phyloP scores from a whole-genome alignment of 23 tunicate species.

The Phallusia fumigata region DNA sequence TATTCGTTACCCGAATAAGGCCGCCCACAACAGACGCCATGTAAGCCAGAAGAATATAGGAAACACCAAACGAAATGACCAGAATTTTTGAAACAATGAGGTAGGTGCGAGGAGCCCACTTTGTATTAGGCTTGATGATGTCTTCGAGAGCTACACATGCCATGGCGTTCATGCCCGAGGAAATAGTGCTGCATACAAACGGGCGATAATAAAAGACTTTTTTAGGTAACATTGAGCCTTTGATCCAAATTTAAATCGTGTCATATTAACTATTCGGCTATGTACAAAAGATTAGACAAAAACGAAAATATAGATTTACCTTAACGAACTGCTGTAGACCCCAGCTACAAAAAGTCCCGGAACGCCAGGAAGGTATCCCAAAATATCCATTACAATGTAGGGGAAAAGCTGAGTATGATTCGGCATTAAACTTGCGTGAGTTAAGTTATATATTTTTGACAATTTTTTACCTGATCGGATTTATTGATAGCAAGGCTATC shows the following conservation, averaged over 20 bases:
- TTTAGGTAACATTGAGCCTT: not conserved
- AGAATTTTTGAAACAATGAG: conserved; percentile 38
- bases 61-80: conserved; percentile 53
- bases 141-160: conserved; percentile 93
- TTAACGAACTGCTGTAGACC: conserved; percentile 86
- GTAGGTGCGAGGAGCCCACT: conserved; percentile 62
- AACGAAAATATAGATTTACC: conserved; percentile 26
- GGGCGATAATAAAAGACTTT: too few species aligned
- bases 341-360: conserved; percentile 98
- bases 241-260: too few species aligned
- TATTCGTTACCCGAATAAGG: conserved; percentile 53
- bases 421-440: not conserved
- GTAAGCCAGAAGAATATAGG: conserved; percentile 69
- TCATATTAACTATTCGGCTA: too few species aligned
- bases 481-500: conserved; percentile 35
- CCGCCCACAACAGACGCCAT: conserved; percentile 85
- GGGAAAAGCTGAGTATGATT: conserved; percentile 61
- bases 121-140: conserved; percentile 66
- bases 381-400: conserved; percentile 87
- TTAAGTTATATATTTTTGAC: too few species aligned
- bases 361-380: conserved; percentile 74
- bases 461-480: conserved; percentile 72
- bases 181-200: conserved; percentile 65
- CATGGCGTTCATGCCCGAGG: conserved; percentile 97
- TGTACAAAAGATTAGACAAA: too few species aligned